These are phyloP conservation scores for Synanceia verrucosa DNA, from an alignment of 2,797 vertebrate species.

Conservation along the genomic window DNA sequence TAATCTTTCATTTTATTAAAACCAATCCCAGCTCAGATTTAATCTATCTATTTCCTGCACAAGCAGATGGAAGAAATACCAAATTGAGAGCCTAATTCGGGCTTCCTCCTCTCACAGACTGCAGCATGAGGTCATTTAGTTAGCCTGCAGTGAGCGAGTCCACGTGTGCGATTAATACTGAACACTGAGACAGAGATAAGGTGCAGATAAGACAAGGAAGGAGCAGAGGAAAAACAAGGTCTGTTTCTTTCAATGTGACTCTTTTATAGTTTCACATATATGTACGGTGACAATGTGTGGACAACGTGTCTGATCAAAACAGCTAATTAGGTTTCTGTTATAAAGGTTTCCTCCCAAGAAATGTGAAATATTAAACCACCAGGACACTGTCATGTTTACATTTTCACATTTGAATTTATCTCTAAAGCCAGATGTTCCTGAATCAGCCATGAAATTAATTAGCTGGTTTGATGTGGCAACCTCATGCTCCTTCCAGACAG, in stretches of 20 bases:
- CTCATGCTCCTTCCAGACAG: constrained; percentile 75
- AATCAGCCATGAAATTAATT: constrained; percentile 82
- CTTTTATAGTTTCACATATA: constrained; percentile 10
- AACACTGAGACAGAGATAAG: constrained; percentile 40
- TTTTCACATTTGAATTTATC: constrained; percentile 78
- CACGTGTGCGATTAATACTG: constrained; percentile 47
- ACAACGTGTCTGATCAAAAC: constrained; percentile 45
- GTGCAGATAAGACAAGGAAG: constrained; percentile 30
- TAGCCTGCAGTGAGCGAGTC: constrained; percentile 48
- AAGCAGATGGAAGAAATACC: constrained; percentile 68
- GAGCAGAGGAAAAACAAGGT: constrained; percentile 26
- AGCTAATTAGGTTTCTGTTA: constrained; percentile 59
- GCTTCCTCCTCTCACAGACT: constrained; percentile 51
- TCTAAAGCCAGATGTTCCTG: constrained; percentile 78
- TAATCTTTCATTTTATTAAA: constrained; percentile 80
- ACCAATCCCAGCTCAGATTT: constrained; percentile 73
- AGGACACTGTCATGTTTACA: constrained; percentile 72
- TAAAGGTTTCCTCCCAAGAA: constrained; percentile 54
- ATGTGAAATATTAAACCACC: constrained; percentile 56
- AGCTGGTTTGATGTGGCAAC: constrained; percentile 80
- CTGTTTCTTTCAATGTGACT: constrained; percentile 3
- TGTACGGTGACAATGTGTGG: not conserved
- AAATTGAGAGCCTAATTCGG: constrained; percentile 64
- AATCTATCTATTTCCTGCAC: constrained; percentile 78
- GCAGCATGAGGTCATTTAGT: constrained; percentile 64